Percentiles rank a stretch among this genome's conserved stretches.
Conservation (phyloP, 2,888 invertebrate species). For the Caenorhabditis sp. region DNA sequence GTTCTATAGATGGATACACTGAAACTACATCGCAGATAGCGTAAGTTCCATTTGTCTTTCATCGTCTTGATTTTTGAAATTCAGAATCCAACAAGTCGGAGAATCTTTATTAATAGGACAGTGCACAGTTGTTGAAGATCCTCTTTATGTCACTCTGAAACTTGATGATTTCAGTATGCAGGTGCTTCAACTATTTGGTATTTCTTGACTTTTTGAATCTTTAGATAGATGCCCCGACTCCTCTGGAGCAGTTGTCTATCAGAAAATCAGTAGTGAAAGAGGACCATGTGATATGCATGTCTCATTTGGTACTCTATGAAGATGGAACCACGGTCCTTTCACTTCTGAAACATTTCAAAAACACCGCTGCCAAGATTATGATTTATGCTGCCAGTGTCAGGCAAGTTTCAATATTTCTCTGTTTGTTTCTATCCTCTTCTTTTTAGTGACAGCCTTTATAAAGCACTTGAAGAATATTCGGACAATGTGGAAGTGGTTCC, state of each 20-base stretch:
- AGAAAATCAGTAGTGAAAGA: conserved; percentile 21
- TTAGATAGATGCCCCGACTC: conserved; percentile 61
- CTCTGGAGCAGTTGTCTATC: conserved; percentile 5
- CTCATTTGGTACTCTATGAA: conserved; percentile 64
- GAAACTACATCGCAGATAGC: conserved; percentile 46
- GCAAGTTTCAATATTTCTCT: background rate
- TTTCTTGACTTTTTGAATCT: background rate
- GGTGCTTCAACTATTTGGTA: conserved; percentile 3
- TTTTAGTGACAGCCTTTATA: conserved; percentile 54
- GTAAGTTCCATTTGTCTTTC: conserved; percentile 14
- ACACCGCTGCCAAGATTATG: conserved; percentile 48
- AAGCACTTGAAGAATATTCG: conserved; percentile 51
- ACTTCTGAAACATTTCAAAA: conserved; percentile 58
- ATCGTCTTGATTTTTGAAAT: background rate
- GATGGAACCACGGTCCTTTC: conserved; percentile 62
- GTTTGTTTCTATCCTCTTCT: background rate
- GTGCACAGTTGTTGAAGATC: conserved; percentile 56
- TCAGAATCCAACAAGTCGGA: conserved; percentile 55
- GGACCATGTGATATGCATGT: conserved; percentile 63
- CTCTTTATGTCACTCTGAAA: conserved; percentile 53
- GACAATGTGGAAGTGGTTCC: conserved; percentile 61
- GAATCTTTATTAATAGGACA: conserved; percentile 50
- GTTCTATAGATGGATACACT: conserved; percentile 56
- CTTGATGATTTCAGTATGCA: conserved; percentile 60
- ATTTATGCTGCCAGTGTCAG: conserved; percentile 66